Percentiles rank a stretch among this genome's conserved stretches.
Conservation (phyloP, 2,113 vertebrate genomes). For the Perognathus longimembris region DNA sequence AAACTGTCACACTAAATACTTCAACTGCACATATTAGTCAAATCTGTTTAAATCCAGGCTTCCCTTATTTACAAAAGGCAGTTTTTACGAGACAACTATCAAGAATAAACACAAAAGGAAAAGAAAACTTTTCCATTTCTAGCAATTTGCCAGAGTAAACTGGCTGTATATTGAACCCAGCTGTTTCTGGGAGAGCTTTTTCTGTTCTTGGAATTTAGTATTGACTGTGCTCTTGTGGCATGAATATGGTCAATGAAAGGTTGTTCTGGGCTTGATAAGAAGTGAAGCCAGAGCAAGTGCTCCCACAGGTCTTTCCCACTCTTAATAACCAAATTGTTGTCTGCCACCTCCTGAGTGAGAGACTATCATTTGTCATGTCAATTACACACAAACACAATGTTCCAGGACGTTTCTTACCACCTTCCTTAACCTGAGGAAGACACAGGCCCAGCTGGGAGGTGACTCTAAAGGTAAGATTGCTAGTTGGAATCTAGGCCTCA, state of each 20-base stretch:
- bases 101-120: conserved; percentile 77
- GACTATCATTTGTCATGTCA: conserved; percentile 14
- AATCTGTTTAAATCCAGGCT: conserved; percentile 73
- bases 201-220: conserved; percentile 66
- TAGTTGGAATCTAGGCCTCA: neutral
- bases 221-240: conserved; percentile 46
- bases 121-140: conserved; percentile 74
- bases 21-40: conserved; percentile 51
- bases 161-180: conserved; percentile 64
- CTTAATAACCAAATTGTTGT: conserved; percentile 52
- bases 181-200: conserved; percentile 69
- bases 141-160: conserved; percentile 65
- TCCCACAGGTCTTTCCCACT: conserved; percentile 25
- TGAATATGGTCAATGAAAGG: conserved; percentile 59
- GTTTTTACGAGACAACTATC: conserved; percentile 66
- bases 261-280: conserved; percentile 52
- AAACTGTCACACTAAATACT: conserved; percentile 28
- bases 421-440: neutral
- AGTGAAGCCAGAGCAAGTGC: conserved; percentile 50
- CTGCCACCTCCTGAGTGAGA: neutral
- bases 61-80: conserved; percentile 78
- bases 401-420: conserved; percentile 14
- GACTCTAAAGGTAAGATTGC: conserved; percentile 23
- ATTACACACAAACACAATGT: conserved; percentile 16
- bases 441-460: neutral